Base-by-base conservation (phyloP, 1,140 invertebrate genomes). In the Bombus impatiens region DNA sequence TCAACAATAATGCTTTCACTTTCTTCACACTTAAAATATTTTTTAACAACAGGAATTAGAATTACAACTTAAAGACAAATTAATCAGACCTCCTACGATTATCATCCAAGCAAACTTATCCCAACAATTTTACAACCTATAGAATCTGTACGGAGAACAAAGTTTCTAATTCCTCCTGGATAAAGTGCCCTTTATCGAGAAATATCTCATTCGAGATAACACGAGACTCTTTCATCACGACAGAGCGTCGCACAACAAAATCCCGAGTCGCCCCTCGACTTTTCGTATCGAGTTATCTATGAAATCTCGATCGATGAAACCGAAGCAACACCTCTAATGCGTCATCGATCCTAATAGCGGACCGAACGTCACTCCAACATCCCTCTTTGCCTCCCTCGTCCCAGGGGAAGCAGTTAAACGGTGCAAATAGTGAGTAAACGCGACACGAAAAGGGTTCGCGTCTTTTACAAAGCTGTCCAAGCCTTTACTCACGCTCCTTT, bases 261-360 rank as follows among this genome's bases (percentile, higher is more conserved):
- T 35, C 3, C n/a, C 5, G 8, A 6, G 32, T 18, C 32, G 25
- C 12, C 28, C 44, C 35, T 53, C 35, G 18, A 40, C 35, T 67
- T 59, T 68, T 80, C 62, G 28, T 37, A 47, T 37, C 28, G 35
- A 18, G 28, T 78, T 86, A 72, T 86, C 65, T 28, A 5, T 32
- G 32, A 25, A 44, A 78, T 77, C n/a, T 53, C 47, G 47, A 53
- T 62, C 37, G 32, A 10, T 75, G 79, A 88, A 84, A 75, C 57
- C 62, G 42, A 77, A 65, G 25, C 74, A 42, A 75, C 76, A 53
- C 53, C 47, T 37, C 67, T 78, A 57, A 82, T 75, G 85, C 80
- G 74, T 37, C 77, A 87, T 88, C 81, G 87, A 88, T 87, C 47
- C 77, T 76, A 80, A 88, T 87, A 84, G 87, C 87, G 72, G 65